phyloP scores from a whole-genome alignment of 1,140 invertebrate species.

The Lutraria rhynchaena region DNA sequence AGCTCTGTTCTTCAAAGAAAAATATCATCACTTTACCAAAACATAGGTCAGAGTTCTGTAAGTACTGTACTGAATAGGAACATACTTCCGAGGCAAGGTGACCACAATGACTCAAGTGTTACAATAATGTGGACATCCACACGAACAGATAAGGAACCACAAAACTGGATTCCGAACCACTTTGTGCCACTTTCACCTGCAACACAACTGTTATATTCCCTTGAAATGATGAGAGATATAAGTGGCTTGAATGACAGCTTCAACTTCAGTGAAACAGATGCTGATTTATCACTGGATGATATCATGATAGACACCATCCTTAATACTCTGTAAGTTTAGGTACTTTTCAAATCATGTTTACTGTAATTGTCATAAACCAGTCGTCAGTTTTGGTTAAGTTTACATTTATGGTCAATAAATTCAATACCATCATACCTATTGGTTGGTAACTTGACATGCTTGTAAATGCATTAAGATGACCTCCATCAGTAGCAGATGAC shows the following conservation, averaged over 20 bases:
- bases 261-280: constrained; percentile 12
- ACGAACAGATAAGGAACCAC: constrained; percentile 22
- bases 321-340: constrained; percentile 14
- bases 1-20: constrained; percentile 2
- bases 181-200: constrained; percentile 21
- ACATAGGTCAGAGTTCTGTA: neutral
- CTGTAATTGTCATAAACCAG: constrained; percentile 12
- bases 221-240: constrained; percentile 7
- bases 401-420: constrained; percentile 5
- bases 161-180: constrained; percentile 32
- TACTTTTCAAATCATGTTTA: neutral
- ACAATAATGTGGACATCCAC: constrained; percentile 31
- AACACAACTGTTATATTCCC: constrained; percentile 11
- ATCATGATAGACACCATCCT: constrained; percentile 14
- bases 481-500: neutral
- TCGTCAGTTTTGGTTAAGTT: neutral
- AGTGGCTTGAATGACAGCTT: neutral
- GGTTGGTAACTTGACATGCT: too few relatives aligned
- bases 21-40: neutral
- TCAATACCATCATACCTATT: too few relatives aligned
- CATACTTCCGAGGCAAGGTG: constrained; percentile 23
- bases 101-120: constrained; percentile 11
- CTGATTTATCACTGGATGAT: constrained; percentile 21
- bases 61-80: constrained; percentile 19
- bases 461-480: neutral